phyloP scores from a whole-genome alignment of 2,888 invertebrate species.

The Venustoraphidia nigricollis region DNA sequence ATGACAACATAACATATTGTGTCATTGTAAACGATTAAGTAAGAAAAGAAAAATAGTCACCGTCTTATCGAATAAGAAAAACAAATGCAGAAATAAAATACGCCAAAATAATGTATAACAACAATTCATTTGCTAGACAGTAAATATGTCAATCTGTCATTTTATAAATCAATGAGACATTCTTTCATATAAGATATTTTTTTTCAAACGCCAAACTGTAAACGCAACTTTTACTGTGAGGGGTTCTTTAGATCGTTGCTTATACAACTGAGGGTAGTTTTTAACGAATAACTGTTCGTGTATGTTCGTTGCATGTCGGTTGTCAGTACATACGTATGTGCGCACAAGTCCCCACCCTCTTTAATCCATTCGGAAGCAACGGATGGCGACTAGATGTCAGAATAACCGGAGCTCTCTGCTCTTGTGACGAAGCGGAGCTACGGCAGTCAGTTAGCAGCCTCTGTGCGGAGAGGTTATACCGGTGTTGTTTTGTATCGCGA shows the following conservation, averaged over 20 bases:
- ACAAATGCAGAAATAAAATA: no score
- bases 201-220: not conserved
- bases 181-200: no score
- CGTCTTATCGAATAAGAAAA: no score
- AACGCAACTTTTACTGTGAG: not conserved
- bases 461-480: not conserved
- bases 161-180: no score
- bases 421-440: not conserved
- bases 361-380: not conserved
- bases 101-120: no score
- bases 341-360: not conserved
- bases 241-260: not conserved
- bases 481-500: not conserved
- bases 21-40: no score
- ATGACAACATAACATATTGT: no score
- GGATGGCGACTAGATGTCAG: not conserved
- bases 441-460: conserved; percentile 2
- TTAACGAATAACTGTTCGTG: conserved; percentile 3
- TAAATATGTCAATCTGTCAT: no score
- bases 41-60: no score
- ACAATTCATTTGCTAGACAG: no score
- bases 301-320: conserved; percentile 1
- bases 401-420: not conserved
- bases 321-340: not conserved
- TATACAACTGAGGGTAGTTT: not conserved